Evolutionary conservation across 2,888 invertebrate species (phyloP), one percentile per base, ranked within the genome.

Genomic region (Bellardia pandia): DNA sequence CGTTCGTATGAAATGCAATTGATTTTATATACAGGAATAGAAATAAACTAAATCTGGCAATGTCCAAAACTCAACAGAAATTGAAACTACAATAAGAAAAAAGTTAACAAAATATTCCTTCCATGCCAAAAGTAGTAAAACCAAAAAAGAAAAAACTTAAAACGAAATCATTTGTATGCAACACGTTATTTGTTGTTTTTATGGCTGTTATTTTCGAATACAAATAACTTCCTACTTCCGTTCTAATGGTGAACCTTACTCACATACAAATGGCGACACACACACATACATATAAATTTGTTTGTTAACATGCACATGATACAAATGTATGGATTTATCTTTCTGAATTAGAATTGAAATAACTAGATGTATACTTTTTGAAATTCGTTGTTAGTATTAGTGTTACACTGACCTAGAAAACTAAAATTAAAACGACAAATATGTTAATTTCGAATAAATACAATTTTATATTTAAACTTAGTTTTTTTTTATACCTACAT

Each of bases 201-300:
- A 53, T 74, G 51, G 58, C 53, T 51, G 48, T 56, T 79, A 69
- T 79, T 71, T 80, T 79, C 11, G 76, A 83, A 76, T 83, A 86
- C 76, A 83, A 86, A 77, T 75, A 77, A 80, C 64, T 88, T 88
- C 86, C 88, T 86, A 86, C 78, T 88, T 88, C 88, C 83, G 86
- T 86, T 88, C 81, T 84, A 86, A 84, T 86, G 72, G 58, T 62
- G 51, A 33, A 66, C 60, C 53, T 30, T 42, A n/a, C 30, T 30
- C n/a, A 45, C 45, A 45, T 11, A 64, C 13, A 42, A n/a, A 40
- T 33, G 7, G 16, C 23, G 16, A n/a, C 16, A 45, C 45, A 45
- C 45, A 64, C 7, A 42, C 33, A 40, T 33, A 8, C 16, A 40
- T 16, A 14, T 11, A 45, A 40, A n/a, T 64, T 48, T 75, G 60